A percentile compares a stretch with the other conserved stretches of the same genome.
Conservation (phyloP, 2,797 vertebrate species). For the Lagodon rhomboides region DNA sequence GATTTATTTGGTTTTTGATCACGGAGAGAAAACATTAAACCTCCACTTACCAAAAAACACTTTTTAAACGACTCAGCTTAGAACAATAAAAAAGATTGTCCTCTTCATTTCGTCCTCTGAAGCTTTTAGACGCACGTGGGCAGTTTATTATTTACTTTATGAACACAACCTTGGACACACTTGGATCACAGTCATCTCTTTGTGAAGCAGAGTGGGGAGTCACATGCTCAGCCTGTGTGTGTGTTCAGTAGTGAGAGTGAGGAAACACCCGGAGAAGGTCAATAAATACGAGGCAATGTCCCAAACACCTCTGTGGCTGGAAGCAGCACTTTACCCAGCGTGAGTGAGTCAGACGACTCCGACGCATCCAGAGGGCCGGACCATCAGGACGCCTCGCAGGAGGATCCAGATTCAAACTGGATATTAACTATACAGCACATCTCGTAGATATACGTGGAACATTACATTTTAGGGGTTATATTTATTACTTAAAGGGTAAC, state of each 20-base stretch:
- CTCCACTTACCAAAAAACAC: constrained; percentile 7
- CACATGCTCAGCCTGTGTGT: constrained; percentile 58
- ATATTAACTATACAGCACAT: not conserved
- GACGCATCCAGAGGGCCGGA: not conserved
- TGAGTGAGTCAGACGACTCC: constrained; percentile 29
- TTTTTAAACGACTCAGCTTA: constrained; percentile 1
- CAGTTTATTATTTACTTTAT: constrained; percentile 42
- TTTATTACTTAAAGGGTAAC: no score
- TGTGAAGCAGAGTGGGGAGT: constrained; percentile 37
- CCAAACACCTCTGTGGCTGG: constrained; percentile 54
- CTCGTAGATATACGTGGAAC: no score
- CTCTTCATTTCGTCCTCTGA: constrained; percentile 30
- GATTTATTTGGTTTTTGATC: constrained; percentile 14
- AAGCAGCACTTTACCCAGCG: not conserved
- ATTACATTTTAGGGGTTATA: no score
- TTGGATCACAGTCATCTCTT: constrained; percentile 36
- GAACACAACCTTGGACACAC: constrained; percentile 47
- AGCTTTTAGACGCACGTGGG: constrained; percentile 29
- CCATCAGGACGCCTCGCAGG: not conserved
- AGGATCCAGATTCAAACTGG: not conserved
- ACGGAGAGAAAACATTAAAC: constrained; percentile 19
- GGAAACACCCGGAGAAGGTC: constrained; percentile 62
- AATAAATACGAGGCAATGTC: constrained; percentile 52
- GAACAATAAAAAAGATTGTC: constrained; percentile 9
- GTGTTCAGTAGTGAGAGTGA: constrained; percentile 49